phyloP scores from a whole-genome alignment of 2,888 invertebrate species.

The Ectemnius cavifrons region DNA sequence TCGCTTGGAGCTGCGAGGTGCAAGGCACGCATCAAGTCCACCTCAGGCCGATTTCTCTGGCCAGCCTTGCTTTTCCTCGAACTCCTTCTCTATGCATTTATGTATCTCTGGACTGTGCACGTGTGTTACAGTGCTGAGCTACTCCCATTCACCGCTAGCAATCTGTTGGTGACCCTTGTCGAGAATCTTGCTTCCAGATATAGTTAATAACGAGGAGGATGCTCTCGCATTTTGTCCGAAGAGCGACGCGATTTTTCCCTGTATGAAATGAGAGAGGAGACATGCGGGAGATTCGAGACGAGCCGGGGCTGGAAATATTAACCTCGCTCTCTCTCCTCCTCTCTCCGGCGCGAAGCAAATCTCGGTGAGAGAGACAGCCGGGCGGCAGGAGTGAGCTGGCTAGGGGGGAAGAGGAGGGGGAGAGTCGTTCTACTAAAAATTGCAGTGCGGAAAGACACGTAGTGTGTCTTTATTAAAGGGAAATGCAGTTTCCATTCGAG shows the following conservation, averaged over 20 bases:
- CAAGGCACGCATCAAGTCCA: background rate
- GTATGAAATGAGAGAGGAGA: too few relatives aligned
- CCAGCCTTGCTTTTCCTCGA: conserved; percentile 35
- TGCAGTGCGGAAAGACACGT: conserved; percentile 7
- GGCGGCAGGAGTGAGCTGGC: too few relatives aligned
- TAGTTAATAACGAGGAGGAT: too few relatives aligned
- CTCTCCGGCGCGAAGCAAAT: background rate
- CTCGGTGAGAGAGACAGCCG: background rate
- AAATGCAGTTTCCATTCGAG: conserved; percentile 5
- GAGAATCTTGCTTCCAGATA: too few relatives aligned
- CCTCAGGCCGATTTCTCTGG: too few relatives aligned
- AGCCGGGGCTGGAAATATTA: background rate
- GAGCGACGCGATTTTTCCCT: too few relatives aligned
- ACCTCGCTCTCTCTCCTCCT: background rate
- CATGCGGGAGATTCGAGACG: conserved; percentile 1
- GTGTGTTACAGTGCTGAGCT: background rate
- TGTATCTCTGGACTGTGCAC: conserved; percentile 21
- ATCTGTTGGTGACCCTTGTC: too few relatives aligned
- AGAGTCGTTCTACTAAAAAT: conserved; percentile 1
- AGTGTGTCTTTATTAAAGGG: conserved; percentile 6
- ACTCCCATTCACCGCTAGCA: too few relatives aligned
- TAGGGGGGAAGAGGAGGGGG: background rate
- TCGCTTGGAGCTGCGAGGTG: conserved; percentile 1
- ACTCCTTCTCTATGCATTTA: conserved; percentile 33
- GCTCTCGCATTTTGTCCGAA: too few relatives aligned